phyloP scores from a whole-genome alignment of 2,797 vertebrate species.

The Alexandromys oeconomus region DNA sequence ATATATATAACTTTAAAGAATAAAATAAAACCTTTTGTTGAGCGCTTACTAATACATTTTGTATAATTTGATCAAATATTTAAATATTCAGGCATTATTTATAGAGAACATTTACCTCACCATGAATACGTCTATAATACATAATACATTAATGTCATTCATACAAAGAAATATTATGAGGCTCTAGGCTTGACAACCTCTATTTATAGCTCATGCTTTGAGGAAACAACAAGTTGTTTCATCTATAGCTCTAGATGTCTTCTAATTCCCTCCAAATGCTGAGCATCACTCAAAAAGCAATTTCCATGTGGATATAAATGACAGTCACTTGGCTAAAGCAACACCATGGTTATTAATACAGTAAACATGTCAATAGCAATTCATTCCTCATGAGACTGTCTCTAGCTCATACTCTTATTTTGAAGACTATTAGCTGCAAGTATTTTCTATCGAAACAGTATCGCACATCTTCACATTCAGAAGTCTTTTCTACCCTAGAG shows the following conservation, averaged over 20 bases:
- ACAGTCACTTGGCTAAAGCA: conserved; percentile 17
- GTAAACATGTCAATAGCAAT: conserved; percentile 51
- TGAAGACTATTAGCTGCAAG: conserved; percentile 17
- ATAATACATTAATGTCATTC: neutral
- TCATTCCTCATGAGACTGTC: conserved; percentile 52
- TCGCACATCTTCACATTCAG: neutral
- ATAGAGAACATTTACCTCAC: neutral
- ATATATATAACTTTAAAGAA: neutral
- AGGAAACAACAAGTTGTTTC: conserved; percentile 40
- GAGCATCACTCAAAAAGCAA: conserved; percentile 26
- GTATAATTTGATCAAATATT: neutral
- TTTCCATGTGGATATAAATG: conserved; percentile 37
- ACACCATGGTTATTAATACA: conserved; percentile 35
- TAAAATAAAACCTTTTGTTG: neutral
- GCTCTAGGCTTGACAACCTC: conserved; percentile 10
- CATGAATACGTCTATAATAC: neutral
- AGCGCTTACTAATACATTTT: conserved; percentile 20
- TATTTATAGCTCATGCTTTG: neutral
- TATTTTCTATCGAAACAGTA: neutral
- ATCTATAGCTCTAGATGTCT: neutral
- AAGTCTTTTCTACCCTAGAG: conserved; percentile 52
- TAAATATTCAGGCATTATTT: neutral
- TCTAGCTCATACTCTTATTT: conserved; percentile 41
- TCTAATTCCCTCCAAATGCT: conserved; percentile 19
- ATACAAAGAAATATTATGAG: neutral